These are phyloP conservation scores for Theodoxus fluviatilis DNA, from an alignment of 2,888 invertebrate genomes.

Conservation along the genomic window DNA sequence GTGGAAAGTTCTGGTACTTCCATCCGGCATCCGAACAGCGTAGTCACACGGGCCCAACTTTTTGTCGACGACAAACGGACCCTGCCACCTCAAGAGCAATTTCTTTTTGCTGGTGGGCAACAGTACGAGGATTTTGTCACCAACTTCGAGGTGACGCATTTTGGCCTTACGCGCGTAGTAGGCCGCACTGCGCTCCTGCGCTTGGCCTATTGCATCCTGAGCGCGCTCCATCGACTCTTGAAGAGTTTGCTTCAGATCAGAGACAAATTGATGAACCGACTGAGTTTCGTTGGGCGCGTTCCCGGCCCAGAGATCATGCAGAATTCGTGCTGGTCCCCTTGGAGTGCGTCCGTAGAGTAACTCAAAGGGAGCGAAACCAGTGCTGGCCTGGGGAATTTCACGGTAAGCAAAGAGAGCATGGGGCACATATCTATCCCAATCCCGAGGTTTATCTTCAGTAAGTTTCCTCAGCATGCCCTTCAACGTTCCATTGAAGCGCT, in stretches of 20 bases:
- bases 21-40: conserved; percentile 27
- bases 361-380: conserved; percentile 35
- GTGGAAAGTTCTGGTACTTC: conserved; percentile 23
- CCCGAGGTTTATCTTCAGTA: conserved; percentile 28
- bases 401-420: conserved; percentile 25
- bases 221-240: conserved; percentile 34
- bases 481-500: conserved; percentile 26
- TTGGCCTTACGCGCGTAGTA: conserved; percentile 34
- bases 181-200: conserved; percentile 25
- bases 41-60: conserved; percentile 29
- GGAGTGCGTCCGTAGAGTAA: conserved; percentile 35
- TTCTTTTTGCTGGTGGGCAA: conserved; percentile 40
- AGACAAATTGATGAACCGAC: conserved; percentile 36
- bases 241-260: conserved; percentile 33
- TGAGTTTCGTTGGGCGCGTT: conserved; percentile 24
- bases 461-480: conserved; percentile 35
- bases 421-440: conserved; percentile 37
- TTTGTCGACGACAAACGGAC: conserved; percentile 31
- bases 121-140: conserved; percentile 36
- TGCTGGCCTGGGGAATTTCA: conserved; percentile 18
- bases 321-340: conserved; percentile 30
- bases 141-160: conserved; percentile 25
- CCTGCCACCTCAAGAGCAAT: conserved; percentile 34
- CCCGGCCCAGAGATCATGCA: conserved; percentile 34
- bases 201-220: conserved; percentile 23